Evolutionary conservation across 2,888 invertebrate genomes (phyloP).

Genomic region (Nysson spinosus): DNA sequence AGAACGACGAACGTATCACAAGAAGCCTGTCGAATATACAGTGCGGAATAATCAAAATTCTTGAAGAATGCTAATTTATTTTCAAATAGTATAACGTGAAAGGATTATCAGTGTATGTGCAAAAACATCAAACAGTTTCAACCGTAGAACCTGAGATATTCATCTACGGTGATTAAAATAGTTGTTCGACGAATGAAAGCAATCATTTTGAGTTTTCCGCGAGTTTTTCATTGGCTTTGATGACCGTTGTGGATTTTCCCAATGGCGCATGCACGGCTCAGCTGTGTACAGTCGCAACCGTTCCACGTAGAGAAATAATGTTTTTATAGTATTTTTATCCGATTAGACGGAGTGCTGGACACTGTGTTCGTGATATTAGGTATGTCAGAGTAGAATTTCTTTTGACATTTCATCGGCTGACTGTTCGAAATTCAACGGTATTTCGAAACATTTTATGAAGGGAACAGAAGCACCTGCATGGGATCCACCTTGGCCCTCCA

Average conservation of each 20-base stretch:
- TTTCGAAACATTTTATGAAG: constrained; percentile 60
- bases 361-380: constrained; percentile 61
- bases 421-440: constrained; percentile 25
- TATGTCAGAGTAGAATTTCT: constrained; percentile 50
- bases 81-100: constrained; percentile 13
- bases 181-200: background rate
- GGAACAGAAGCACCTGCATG: constrained; percentile 62
- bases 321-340: constrained; percentile 65
- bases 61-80: constrained; percentile 16
- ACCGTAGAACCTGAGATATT: too few relatives aligned
- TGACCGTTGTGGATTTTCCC: constrained; percentile 65
- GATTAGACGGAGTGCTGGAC: constrained; percentile 64
- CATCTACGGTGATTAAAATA: background rate
- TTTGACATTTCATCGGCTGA: constrained; percentile 21
- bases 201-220: constrained; percentile 38
- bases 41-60: constrained; percentile 37
- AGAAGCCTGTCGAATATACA: constrained; percentile 24
- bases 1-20: constrained; percentile 7
- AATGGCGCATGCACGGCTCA: constrained; percentile 76
- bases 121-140: background rate
- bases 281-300: constrained; percentile 68
- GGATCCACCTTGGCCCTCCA: constrained; percentile 63
- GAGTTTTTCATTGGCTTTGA: constrained; percentile 46
- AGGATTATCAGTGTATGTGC: background rate
- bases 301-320: constrained; percentile 63